phyloP scores from a whole-genome alignment of 1,140 invertebrate species.

The Pemphigus obesinymphae region DNA sequence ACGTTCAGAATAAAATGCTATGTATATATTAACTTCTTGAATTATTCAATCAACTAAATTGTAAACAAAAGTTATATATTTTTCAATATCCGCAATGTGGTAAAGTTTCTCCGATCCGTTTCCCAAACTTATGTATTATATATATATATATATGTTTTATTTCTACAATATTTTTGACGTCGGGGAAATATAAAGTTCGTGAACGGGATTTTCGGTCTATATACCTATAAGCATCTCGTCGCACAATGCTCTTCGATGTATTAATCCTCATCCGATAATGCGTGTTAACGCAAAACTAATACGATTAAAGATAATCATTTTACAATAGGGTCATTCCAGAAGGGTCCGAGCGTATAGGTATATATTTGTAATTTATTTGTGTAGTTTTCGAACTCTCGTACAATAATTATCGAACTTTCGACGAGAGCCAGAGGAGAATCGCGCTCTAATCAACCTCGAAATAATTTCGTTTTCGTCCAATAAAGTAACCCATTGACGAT shows the following conservation, averaged over 20 bases:
- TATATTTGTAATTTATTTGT: neutral
- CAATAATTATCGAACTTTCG: neutral
- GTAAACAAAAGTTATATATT: neutral
- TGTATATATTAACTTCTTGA: conserved; percentile 2
- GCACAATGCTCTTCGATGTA: too few relatives aligned
- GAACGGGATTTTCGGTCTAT: too few relatives aligned
- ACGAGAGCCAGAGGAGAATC: neutral
- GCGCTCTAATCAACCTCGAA: neutral
- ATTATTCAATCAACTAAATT: conserved; percentile 6
- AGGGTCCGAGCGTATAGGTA: neutral
- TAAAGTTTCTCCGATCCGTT: neutral
- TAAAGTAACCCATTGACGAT: too few relatives aligned
- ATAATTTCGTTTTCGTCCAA: too few relatives aligned
- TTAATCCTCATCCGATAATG: neutral
- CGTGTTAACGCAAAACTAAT: neutral
- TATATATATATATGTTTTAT: neutral
- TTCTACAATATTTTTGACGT: too few relatives aligned
- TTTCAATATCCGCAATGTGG: neutral
- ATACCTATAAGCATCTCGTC: too few relatives aligned
- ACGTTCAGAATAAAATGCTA: neutral
- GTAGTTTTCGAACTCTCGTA: neutral
- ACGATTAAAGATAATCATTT: neutral
- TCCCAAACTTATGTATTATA: neutral
- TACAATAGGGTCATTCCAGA: neutral
- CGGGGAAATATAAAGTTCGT: too few relatives aligned